These are phyloP conservation scores for Drosophila neonasuta DNA, from an alignment of 2,888 invertebrate genomes.

Conservation along the genomic window DNA sequence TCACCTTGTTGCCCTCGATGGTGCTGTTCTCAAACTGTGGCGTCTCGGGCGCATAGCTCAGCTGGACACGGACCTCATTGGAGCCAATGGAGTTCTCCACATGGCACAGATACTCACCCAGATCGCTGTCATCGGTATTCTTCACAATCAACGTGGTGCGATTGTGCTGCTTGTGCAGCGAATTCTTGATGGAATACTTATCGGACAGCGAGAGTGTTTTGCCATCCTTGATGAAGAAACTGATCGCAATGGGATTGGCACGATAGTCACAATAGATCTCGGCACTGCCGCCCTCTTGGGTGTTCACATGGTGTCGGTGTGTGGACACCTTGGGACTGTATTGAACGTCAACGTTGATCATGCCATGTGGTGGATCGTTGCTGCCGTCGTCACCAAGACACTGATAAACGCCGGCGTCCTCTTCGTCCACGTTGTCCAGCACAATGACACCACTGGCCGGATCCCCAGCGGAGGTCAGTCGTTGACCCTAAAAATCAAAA, in stretches of 20 bases:
- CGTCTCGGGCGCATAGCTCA: conserved; percentile 79
- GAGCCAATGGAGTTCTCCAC: conserved; percentile 82
- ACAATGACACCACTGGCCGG: conserved; percentile 62
- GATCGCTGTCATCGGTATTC: conserved; percentile 85
- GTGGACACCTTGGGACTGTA: conserved; percentile 79
- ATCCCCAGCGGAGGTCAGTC: conserved; percentile 58
- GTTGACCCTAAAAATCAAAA: conserved; percentile 65
- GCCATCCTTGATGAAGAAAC: conserved; percentile 75
- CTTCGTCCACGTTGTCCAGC: conserved; percentile 73
- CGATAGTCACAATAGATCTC: conserved; percentile 80
- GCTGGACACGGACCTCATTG: conserved; percentile 69
- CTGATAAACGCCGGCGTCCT: conserved; percentile 78
- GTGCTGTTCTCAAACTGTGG: conserved; percentile 77
- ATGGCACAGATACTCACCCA: conserved; percentile 90
- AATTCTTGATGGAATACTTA: conserved; percentile 82
- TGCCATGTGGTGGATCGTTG: conserved; percentile 73
- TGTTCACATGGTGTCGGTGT: conserved; percentile 80
- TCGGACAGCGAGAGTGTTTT: conserved; percentile 67
- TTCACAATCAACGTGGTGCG: conserved; percentile 86
- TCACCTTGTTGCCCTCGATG: conserved; percentile 73
- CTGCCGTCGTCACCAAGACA: conserved; percentile 79
- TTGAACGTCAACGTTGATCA: conserved; percentile 77
- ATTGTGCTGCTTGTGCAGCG: conserved; percentile 77
- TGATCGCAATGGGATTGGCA: conserved; percentile 75
- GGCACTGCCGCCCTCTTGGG: conserved; percentile 68